These are phyloP conservation scores for Lasioglossum malachurum DNA, from an alignment of 2,888 invertebrate genomes.

Conservation along the genomic window DNA sequence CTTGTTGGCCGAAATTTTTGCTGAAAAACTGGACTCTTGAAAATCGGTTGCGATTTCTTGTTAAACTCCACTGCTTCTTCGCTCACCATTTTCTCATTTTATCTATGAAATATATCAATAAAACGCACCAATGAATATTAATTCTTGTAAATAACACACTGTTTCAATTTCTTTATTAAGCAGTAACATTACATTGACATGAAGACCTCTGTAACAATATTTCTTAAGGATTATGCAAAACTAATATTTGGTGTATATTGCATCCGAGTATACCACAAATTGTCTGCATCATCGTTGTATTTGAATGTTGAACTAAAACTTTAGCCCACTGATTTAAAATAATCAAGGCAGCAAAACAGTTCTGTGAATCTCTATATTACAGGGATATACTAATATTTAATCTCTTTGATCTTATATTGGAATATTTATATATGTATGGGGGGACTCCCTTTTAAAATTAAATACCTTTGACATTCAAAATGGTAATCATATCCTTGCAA, in stretches of 20 bases:
- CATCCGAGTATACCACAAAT: slow-evolving; percentile 67
- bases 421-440: not conserved
- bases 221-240: slow-evolving; percentile 58
- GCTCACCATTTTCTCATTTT: slow-evolving; percentile 75
- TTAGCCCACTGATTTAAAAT: slow-evolving; percentile 69
- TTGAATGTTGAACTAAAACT: slow-evolving; percentile 62
- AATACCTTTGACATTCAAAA: slow-evolving; percentile 70
- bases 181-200: slow-evolving; percentile 9
- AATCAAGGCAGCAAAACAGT: slow-evolving; percentile 63
- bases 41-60: slow-evolving; percentile 78
- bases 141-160: not conserved
- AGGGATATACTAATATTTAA: slow-evolving; percentile 14
- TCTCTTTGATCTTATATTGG: not conserved
- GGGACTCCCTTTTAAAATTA: not conserved
- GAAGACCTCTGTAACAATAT: not conserved
- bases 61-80: slow-evolving; percentile 78
- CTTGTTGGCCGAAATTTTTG: slow-evolving; percentile 81
- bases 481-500: slow-evolving; percentile 64
- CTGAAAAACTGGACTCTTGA: slow-evolving; percentile 80
- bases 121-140: slow-evolving; percentile 9
- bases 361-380: slow-evolving; percentile 42
- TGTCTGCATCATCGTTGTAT: slow-evolving; percentile 65
- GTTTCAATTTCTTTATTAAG: slow-evolving; percentile 32
- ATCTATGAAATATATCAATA: slow-evolving; percentile 40
- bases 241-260: slow-evolving; percentile 56